Base-by-base conservation (phyloP, 1,140 invertebrate genomes). In the Drosophila insularis region DNA sequence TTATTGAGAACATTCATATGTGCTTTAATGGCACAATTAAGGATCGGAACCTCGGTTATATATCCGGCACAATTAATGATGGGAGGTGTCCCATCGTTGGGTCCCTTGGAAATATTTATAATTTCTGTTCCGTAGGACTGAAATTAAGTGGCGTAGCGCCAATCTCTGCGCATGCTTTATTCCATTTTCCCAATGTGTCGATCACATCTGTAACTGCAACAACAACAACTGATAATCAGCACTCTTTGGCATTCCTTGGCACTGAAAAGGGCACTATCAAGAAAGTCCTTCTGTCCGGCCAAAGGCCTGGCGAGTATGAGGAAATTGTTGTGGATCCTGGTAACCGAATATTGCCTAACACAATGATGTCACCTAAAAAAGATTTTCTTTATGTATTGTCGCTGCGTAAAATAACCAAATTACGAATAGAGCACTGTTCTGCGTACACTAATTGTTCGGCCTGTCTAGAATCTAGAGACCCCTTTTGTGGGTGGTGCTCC, bases 401-500 rank as follows among this genome's bases (percentile, higher is more conserved):
- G 3, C 93, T 93, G 43, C 93, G 94, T 14, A 96, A 95, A 94
- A 95, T 99, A 71, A 94, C 96, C 1, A 98, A 98, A 94, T 94
- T 99, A 65, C 95, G 96, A 70, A 95, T 99, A n/a, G 97, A 99
- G 89, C 96, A 97, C 77, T 99, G 98, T 93, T 95, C 95, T 43
- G 95, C 95, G 81, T 97, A 98, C 91, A 95, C 94, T 2, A 98
- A 97, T 74, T 99, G 98, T 92, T 96, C 95, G 3, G 93, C 95
- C 11, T 99, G 98, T 92, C 93, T 99, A 7, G 96, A 96, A 89
- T 97, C 97, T 0, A 95, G 95, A 81, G 98, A 99, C 93, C 98
- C 98, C 1, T 98, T 99, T 90, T 99, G 98, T 93, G 98, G 98
- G 10, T 99, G 98, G 98, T 99, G 98, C 93, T 98, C 98, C 0